Percentiles rank a stretch among this genome's conserved stretches.
These are phyloP conservation scores for Pseudoips prasinana DNA, from an alignment of 2,888 invertebrate species.

Conservation along the genomic window DNA sequence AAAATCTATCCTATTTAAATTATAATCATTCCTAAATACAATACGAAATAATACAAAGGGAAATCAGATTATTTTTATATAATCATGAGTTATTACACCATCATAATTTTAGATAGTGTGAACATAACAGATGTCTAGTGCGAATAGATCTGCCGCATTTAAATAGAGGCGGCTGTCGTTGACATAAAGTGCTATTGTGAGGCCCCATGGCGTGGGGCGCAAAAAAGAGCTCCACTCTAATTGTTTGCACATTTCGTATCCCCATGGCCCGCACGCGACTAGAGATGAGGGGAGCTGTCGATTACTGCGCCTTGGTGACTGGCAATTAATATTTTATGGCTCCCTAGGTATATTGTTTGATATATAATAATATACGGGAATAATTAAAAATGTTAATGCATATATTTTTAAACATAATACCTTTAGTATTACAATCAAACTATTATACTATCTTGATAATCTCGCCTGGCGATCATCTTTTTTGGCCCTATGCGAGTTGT, in stretches of 20 bases:
- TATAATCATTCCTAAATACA: too few relatives aligned
- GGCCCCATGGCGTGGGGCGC: conserved; percentile 45
- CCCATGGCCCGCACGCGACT: conserved; percentile 45
- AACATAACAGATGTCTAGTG: conserved; percentile 68
- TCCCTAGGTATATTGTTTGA: background rate
- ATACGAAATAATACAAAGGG: conserved; percentile 9
- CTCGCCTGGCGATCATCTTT: too few relatives aligned
- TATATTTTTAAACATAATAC: too few relatives aligned
- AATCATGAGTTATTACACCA: conserved; percentile 37
- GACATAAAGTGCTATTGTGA: conserved; percentile 71
- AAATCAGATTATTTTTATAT: conserved; percentile 35
- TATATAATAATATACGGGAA: background rate
- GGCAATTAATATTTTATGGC: conserved; percentile 27
- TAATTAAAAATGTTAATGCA: background rate
- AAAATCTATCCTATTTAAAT: too few relatives aligned
- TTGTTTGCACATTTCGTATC: conserved; percentile 79
- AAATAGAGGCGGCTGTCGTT: conserved; percentile 62
- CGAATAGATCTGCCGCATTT: conserved; percentile 53
- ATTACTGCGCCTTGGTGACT: conserved; percentile 18
- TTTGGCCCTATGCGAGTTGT: too few relatives aligned
- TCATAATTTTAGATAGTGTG: conserved; percentile 58
- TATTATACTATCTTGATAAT: too few relatives aligned
- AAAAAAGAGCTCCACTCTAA: conserved; percentile 71
- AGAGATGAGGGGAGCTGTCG: conserved; percentile 28
- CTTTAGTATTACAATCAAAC: too few relatives aligned